phyloP scores from a whole-genome alignment of 2,888 invertebrate species.

The Xanthia togata region DNA sequence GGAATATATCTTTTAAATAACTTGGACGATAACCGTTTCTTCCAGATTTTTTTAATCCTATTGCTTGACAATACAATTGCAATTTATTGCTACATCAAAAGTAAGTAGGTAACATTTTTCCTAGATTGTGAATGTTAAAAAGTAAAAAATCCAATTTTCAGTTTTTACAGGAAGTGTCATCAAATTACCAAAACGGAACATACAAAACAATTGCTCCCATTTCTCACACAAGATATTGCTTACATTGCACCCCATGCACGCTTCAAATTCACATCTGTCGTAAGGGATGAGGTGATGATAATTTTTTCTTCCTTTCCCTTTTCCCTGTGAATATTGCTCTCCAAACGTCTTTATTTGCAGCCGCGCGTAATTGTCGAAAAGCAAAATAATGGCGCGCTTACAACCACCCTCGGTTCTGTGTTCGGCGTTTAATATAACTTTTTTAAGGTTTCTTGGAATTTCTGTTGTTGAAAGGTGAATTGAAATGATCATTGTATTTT shows the following conservation, averaged over 20 bases:
- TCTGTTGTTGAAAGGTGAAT: slow-evolving; percentile 60
- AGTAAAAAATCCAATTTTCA: neutral
- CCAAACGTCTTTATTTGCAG: slow-evolving; percentile 79
- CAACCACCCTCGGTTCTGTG: slow-evolving; percentile 53
- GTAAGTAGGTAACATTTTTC: no score
- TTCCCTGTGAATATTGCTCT: slow-evolving; percentile 76
- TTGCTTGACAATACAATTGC: neutral
- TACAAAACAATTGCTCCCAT: slow-evolving; percentile 20
- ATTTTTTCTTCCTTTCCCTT: slow-evolving; percentile 77
- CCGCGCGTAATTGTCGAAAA: slow-evolving; percentile 76
- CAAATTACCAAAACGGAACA: slow-evolving; percentile 7
- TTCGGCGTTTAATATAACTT: slow-evolving; percentile 61
- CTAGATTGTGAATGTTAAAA: neutral
- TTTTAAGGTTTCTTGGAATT: slow-evolving; percentile 60
- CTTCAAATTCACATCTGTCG: slow-evolving; percentile 50
- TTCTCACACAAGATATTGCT: slow-evolving; percentile 23
- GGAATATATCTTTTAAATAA: slow-evolving; percentile 4
- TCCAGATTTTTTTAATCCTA: neutral
- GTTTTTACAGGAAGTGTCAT: neutral
- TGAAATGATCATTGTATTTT: slow-evolving; percentile 56
- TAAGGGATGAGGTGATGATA: slow-evolving; percentile 79
- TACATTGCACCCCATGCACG: slow-evolving; percentile 37
- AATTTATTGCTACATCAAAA: neutral
- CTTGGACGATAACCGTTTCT: neutral
- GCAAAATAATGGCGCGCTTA: slow-evolving; percentile 73